These are phyloP conservation scores for Calcarius lapponicus DNA, from an alignment of 2,797 vertebrate genomes.

Conservation along the genomic window DNA sequence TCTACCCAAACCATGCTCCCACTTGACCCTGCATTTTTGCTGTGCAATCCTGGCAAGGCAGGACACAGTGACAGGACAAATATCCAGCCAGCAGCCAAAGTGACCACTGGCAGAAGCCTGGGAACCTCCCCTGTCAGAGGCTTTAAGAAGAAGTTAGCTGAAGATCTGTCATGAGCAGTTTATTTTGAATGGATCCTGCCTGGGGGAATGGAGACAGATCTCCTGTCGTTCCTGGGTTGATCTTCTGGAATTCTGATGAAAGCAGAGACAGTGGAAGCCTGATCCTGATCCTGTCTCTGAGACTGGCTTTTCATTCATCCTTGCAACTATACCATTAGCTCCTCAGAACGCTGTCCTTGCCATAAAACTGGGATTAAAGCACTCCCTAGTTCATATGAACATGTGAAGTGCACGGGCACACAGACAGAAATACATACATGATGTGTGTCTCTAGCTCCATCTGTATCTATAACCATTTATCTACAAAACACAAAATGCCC, in stretches of 20 bases:
- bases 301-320: not conserved
- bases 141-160: not conserved
- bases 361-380: not conserved
- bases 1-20: not conserved
- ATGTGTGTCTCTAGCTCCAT: not conserved
- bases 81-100: not conserved
- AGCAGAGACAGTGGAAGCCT: not conserved
- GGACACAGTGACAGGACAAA: not conserved
- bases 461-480: not conserved
- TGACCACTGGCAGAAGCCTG: not conserved
- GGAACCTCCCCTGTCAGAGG: not conserved
- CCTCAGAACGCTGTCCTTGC: not conserved
- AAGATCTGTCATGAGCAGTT: not conserved
- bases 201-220: not conserved
- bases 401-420: not conserved
- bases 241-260: not conserved
- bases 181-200: not conserved
- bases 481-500: not conserved
- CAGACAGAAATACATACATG: not conserved
- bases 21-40: not conserved
- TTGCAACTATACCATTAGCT: not conserved
- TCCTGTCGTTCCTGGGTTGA: not conserved
- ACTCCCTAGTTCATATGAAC: not conserved
- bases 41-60: not conserved
- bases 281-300: not conserved